These are phyloP conservation scores for Tanypteryx hageni DNA, from an alignment of 2,888 invertebrate species.

Conservation along the genomic window DNA sequence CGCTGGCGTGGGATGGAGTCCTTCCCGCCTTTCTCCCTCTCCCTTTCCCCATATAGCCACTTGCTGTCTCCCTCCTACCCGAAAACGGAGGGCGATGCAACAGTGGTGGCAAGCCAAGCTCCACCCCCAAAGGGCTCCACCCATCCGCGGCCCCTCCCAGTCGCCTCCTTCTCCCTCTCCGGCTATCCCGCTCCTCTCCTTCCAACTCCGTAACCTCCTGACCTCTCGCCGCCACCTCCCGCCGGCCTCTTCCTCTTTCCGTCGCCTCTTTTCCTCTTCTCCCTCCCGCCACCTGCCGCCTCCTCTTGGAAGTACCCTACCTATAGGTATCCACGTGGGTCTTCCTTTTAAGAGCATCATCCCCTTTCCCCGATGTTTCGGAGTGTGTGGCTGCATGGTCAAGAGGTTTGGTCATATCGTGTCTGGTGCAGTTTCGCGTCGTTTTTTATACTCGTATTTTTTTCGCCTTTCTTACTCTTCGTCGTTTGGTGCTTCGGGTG, in stretches of 20 bases:
- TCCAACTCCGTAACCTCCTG: neutral
- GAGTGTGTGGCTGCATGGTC: neutral
- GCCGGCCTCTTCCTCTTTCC: neutral
- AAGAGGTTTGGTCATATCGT: neutral
- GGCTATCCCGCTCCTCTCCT: neutral
- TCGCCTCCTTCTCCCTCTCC: neutral
- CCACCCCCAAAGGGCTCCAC: constrained; percentile 59
- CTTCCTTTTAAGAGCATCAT: neutral
- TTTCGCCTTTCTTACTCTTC: too few species aligned
- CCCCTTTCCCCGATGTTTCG: neutral
- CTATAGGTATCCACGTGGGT: neutral
- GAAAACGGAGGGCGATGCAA: constrained; percentile 59
- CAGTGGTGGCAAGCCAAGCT: constrained; percentile 56
- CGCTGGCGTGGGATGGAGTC: constrained; percentile 1
- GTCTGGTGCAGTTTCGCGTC: neutral
- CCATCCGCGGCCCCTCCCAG: constrained; percentile 60
- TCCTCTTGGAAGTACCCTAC: neutral
- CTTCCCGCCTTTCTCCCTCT: neutral
- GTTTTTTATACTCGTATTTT: neutral
- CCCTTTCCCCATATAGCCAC: constrained; percentile 20
- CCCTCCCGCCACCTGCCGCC: neutral
- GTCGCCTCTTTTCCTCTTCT: neutral
- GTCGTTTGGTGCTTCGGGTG: too few species aligned
- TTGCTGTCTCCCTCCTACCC: constrained; percentile 40
- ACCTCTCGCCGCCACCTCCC: neutral